phyloP scores from a whole-genome alignment of 2,888 invertebrate genomes.

The Ectemnius continuus region DNA sequence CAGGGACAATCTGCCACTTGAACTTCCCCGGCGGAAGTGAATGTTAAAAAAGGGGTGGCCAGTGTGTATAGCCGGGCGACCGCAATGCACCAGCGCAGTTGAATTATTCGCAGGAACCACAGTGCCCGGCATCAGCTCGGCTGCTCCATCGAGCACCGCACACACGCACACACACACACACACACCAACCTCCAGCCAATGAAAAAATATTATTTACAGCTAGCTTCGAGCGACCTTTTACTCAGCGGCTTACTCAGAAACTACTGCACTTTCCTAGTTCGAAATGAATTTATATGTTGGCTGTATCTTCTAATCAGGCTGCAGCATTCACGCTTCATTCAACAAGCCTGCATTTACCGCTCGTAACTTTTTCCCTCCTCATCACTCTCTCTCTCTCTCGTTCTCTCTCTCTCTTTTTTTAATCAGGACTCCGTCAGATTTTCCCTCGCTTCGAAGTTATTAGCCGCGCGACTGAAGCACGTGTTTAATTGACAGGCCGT shows the following conservation, averaged over 20 bases:
- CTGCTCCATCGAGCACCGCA: too few species aligned
- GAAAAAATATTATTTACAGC: constrained; percentile 9
- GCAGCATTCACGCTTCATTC: too few species aligned
- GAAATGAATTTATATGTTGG: constrained; percentile 11
- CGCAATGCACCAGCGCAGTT: too few species aligned
- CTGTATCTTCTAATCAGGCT: constrained; percentile 19
- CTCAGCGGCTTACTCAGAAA: neutral
- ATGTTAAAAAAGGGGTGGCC: too few species aligned
- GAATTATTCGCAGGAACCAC: too few species aligned
- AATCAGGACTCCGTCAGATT: constrained; percentile 28
- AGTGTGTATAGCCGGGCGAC: too few species aligned
- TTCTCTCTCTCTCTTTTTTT: constrained; percentile 5
- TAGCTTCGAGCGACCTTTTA: neutral
- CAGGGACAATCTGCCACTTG: too few species aligned
- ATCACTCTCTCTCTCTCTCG: neutral
- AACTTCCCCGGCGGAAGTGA: too few species aligned
- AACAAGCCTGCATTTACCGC: neutral
- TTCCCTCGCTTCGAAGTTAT: constrained; percentile 12
- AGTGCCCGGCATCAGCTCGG: too few species aligned
- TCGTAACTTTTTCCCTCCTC: neutral
- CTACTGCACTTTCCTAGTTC: neutral
- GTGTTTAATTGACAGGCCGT: too few species aligned
- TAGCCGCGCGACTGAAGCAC: neutral
- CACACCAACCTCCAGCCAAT: neutral
- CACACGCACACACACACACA: too few species aligned